Base-by-base conservation (phyloP, 2,888 invertebrate genomes). In the Pediacus dermestoides region DNA sequence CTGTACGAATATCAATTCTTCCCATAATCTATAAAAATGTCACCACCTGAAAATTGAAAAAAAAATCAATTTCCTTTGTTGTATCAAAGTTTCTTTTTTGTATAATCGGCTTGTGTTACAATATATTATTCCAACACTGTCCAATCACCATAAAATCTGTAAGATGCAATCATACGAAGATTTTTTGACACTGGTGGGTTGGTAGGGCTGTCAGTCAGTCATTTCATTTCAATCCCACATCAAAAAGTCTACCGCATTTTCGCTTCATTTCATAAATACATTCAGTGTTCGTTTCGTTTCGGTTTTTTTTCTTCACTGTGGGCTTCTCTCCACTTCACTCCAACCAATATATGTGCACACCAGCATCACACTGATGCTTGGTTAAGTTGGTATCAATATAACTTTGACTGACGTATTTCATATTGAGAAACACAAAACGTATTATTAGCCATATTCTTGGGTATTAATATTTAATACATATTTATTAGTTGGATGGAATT, bases 391-490 rank as follows among this genome's bases (percentile, higher is more conserved):
- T 28, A 28, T 28, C 28, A 28, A 28, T 28, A 28, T 28, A 56
- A 55, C 44, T 50, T 53, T 57, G 58, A 60, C 60, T 60, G 62
- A 61, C 62, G 56, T 43, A 46, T 55, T 55, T 55, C 54, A 57
- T 57, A 61, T 58, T 48, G 58, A 52, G 51, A 53, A 57, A 57
- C 53, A 55, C 52, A 54, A 47, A 57, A 57, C 59, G 55, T 58
- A 57, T 62, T 62, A 62, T 62, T 62, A 62, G 55, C 55, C 43
- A 46, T 53, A 55, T 53, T 54, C n/a, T n/a, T n/a, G n/a, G 55
- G 57, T 55, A 55, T 61, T 61, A 62, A 62, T 60, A 55, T 58
- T 60, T 62, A 62, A 62, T 62, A 62, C 62, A 62, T 62, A 62
- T 62, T 60, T 62, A 62, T 62, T 62, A 62, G 60, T 46, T 44